These are phyloP conservation scores for Pelagia noctiluca DNA, from an alignment of 30 jellyfish, hydroid and myxozoan species.

Conservation along the genomic window DNA sequence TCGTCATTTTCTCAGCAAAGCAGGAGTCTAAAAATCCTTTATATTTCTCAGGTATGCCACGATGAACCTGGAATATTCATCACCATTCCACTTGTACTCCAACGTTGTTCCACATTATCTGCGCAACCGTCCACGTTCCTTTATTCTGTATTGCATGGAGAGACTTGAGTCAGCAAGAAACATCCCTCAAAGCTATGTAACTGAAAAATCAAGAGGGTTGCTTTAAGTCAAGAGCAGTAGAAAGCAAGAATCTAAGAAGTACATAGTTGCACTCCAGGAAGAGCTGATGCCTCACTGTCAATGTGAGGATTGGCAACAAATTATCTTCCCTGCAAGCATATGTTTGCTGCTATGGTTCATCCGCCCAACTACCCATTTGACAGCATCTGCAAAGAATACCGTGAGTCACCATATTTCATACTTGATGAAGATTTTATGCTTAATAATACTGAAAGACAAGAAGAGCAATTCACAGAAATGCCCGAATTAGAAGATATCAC, in stretches of 20 bases:
- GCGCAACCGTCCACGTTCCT: constrained; percentile 14
- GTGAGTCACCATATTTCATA: constrained; percentile 15
- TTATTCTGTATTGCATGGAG: constrained; percentile 1
- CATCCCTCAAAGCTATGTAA: not conserved
- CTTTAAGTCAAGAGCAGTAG: not conserved
- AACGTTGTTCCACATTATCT: not conserved
- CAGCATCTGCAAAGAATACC: not conserved
- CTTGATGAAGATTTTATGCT: not conserved
- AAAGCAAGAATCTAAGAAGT: not conserved
- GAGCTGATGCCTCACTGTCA: not conserved
- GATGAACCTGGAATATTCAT: not conserved
- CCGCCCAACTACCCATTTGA: constrained; percentile 12
- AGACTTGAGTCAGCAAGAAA: not conserved
- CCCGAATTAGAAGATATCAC: not conserved
- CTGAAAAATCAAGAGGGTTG: not conserved
- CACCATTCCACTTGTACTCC: not conserved
- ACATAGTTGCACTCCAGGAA: not conserved
- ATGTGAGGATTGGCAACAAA: constrained; percentile 8
- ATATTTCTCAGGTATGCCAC: constrained; percentile 14
- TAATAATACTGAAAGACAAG: not conserved
- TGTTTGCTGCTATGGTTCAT: constrained; percentile 23
- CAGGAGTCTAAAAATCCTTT: no score
- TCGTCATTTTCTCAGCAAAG: no score
- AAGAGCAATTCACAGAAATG: not conserved
- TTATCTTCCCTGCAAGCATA: constrained; percentile 25